A percentile compares a stretch with the other conserved stretches of the same genome.
Evolutionary conservation across 2,113 vertebrate genomes (phyloP).

Genomic region (Menidia beryllina): DNA sequence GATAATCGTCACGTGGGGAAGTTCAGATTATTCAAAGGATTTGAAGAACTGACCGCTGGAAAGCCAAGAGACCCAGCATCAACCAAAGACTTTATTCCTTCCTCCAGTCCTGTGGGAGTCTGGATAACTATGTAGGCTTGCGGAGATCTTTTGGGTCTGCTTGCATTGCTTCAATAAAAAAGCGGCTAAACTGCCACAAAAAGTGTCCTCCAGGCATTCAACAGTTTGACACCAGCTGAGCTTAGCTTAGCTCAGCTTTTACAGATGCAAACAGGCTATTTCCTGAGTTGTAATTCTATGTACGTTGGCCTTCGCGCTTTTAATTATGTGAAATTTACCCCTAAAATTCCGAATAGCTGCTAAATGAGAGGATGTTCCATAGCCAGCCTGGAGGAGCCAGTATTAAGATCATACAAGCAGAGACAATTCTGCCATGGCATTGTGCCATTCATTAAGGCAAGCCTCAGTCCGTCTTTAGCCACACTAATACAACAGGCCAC

Average conservation of each 20-base stretch:
- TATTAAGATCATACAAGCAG: slow-evolving; percentile 1
- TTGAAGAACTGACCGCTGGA: slow-evolving; percentile 1
- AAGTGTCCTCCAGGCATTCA: slow-evolving; percentile 4
- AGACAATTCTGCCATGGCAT: neutral
- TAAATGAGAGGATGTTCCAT: slow-evolving; percentile 6
- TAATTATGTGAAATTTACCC: neutral
- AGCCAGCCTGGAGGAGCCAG: neutral
- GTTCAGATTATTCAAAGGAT: neutral
- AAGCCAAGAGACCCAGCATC: neutral
- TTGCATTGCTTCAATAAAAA: neutral
- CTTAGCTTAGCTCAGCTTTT: slow-evolving; percentile 1
- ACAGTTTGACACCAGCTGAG: neutral
- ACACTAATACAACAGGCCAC: neutral
- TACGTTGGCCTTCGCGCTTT: neutral
- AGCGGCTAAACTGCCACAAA: neutral
- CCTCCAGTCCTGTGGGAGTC: neutral
- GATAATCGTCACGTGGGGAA: neutral
- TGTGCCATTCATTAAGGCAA: neutral
- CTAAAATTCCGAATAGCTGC: neutral
- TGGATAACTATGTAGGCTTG: neutral
- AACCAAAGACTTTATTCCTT: neutral
- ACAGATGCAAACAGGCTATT: neutral
- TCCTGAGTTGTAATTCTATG: neutral
- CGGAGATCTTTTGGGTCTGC: slow-evolving; percentile 8
- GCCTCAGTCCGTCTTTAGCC: neutral